Percentiles rank a stretch among this genome's conserved stretches.
Conservation (phyloP, 2,888 invertebrate genomes). For the Resseliella maxima region DNA sequence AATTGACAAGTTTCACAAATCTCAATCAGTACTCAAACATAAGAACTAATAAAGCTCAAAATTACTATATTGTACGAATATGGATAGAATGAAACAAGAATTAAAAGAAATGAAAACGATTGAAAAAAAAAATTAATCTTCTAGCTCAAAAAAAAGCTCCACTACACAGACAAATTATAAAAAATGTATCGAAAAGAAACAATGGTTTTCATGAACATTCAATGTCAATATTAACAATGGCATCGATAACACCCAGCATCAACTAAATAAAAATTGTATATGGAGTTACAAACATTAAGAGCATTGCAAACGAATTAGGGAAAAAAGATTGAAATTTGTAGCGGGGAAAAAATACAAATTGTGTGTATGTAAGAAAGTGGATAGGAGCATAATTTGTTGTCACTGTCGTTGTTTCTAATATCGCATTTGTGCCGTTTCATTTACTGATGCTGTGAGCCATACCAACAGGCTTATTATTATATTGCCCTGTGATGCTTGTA, state of each 20-base stretch:
- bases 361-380: neutral
- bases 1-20: no score
- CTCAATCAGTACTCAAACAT: no score
- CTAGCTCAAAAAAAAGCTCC: neutral
- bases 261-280: neutral
- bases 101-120: neutral
- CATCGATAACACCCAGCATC: neutral
- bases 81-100: neutral
- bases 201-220: slow-evolving; percentile 29
- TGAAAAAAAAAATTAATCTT: no score
- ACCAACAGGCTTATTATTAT: neutral
- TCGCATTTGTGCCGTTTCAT: neutral
- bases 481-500: slow-evolving; percentile 7
- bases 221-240: neutral
- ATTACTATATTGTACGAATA: no score
- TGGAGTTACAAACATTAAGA: neutral
- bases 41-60: no score
- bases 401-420: neutral
- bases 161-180: neutral
- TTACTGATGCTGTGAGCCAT: neutral
- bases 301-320: neutral
- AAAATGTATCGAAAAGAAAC: slow-evolving; percentile 6
- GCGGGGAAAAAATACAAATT: slow-evolving; percentile 13
- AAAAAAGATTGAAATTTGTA: neutral
- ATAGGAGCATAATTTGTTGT: neutral